These are phyloP conservation scores for Physeter macrocephalus DNA, from an alignment of 2,113 vertebrate species.

Conservation along the genomic window DNA sequence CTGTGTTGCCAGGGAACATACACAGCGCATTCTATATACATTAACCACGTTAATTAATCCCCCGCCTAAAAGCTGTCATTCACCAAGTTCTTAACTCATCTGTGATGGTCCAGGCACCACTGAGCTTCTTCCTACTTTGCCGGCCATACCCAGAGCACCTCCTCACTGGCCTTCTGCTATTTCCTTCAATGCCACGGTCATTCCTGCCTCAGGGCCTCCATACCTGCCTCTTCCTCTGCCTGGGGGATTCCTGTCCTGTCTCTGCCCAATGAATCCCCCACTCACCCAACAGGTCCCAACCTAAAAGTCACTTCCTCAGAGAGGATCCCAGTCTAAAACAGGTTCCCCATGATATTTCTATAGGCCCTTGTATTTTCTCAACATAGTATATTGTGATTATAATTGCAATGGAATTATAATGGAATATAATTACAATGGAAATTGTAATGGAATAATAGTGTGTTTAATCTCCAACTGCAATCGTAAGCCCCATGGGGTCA, in stretches of 20 bases:
- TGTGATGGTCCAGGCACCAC: not conserved
- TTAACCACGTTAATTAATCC: not conserved
- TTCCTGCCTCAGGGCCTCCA: not conserved
- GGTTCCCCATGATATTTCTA: not conserved
- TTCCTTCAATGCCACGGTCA: not conserved
- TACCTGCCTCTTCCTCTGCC: not conserved
- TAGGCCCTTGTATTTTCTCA: not conserved
- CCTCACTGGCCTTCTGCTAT: not conserved
- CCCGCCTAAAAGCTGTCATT: not conserved
- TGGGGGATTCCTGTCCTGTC: not conserved
- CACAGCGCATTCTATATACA: not conserved
- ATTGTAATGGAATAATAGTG: not conserved
- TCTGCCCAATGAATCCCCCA: not conserved
- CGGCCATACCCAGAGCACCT: not conserved
- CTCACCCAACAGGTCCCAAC: not conserved
- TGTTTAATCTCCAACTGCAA: not conserved
- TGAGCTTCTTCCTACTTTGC: not conserved
- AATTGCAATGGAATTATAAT: not conserved
- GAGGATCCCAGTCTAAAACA: not conserved
- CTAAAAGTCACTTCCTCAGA: not conserved
- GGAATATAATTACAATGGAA: not conserved
- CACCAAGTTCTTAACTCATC: not conserved
- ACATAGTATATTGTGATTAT: not conserved
- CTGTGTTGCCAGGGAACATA: not conserved
- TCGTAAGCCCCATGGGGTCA: no score